Evolutionary conservation across 1,140 invertebrate genomes (phyloP).

Genomic region (Cotesia typhae): DNA sequence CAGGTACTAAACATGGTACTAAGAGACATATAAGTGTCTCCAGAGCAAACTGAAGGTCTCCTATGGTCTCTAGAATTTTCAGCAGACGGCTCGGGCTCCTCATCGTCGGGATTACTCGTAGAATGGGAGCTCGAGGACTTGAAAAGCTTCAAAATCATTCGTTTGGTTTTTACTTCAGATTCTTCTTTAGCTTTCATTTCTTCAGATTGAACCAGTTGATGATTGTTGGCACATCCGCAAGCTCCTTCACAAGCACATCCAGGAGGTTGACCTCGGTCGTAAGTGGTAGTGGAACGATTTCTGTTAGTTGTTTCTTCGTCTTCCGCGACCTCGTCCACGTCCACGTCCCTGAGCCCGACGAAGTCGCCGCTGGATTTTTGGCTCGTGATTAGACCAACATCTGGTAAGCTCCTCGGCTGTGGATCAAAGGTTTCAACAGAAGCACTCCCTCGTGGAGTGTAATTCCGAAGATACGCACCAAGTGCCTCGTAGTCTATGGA

Average conservation of each 20-base stretch:
- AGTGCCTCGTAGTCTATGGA: constrained; percentile 49
- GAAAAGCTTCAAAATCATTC: constrained; percentile 47
- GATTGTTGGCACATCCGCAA: constrained; percentile 51
- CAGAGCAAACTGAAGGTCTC: constrained; percentile 48
- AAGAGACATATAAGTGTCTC: constrained; percentile 48
- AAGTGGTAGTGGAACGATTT: not conserved
- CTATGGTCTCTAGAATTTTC: constrained; percentile 33
- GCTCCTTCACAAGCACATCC: constrained; percentile 56
- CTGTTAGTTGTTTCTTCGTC: not conserved
- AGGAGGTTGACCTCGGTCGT: not conserved
- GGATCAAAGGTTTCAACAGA: constrained; percentile 47
- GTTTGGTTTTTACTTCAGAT: constrained; percentile 34
- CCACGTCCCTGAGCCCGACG: constrained; percentile 18
- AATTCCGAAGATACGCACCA: constrained; percentile 51
- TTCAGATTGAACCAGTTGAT: not conserved
- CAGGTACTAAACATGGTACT: constrained; percentile 43
- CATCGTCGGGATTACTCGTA: constrained; percentile 40
- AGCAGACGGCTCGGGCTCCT: constrained; percentile 40
- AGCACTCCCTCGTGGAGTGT: constrained; percentile 31
- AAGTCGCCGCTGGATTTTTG: constrained; percentile 17
- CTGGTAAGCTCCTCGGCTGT: constrained; percentile 51
- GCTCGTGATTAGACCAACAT: constrained; percentile 49
- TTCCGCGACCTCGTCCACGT: not conserved
- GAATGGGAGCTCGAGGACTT: constrained; percentile 39
- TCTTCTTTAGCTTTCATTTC: not conserved